Base-by-base conservation (phyloP, 2,888 invertebrate genomes). In the Oasisia sp. region DNA sequence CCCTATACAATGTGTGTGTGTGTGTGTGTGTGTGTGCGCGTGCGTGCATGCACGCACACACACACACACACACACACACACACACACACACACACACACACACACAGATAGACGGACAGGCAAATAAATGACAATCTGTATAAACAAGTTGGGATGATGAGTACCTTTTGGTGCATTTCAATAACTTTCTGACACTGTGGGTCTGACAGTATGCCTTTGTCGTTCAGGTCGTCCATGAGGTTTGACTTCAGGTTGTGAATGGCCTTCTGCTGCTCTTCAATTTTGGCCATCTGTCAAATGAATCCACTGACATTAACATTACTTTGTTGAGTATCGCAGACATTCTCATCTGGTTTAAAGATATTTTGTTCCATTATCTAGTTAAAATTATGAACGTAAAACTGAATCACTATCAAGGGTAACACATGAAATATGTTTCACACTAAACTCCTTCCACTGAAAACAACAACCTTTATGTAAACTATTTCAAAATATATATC, bases 251-350 rank as follows among this genome's bases (percentile, higher is more conserved):
- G 93, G 92, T 94, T 95, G 92, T 95, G 95, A 91, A 96, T 96
- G 32, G 96, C 96, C 92, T 94, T 95, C 94, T 96, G 96, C 93
- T 96, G 96, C 92, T 96, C 95, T 91, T 96, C 96, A 90, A 96
- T 96, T 93, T 95, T 94, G 0, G 95, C 94, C 93, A 96, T 92
- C 96, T 96, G 94, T 14, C 94, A 94, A 38, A 38, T 38, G 4
- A 38, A 38, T 38, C 38, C 38, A 38, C 2, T 38, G 38, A 38
- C 38, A 38, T 38, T 4, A 38, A 38, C 38, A 38, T 38, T 38
- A 4, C 38, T 38, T 38, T 38, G 4, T 4, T 38, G 38, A 38
- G 38, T 38, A 38, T 38, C 38, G 38, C 32, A 90, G 11, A 32
- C 32, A 32, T 27, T 32, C n/a, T 32, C 90, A 90, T 32, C n/a